Conservation (phyloP, 2,888 invertebrate genomes). For the Acanthoscelides obtectus region DNA sequence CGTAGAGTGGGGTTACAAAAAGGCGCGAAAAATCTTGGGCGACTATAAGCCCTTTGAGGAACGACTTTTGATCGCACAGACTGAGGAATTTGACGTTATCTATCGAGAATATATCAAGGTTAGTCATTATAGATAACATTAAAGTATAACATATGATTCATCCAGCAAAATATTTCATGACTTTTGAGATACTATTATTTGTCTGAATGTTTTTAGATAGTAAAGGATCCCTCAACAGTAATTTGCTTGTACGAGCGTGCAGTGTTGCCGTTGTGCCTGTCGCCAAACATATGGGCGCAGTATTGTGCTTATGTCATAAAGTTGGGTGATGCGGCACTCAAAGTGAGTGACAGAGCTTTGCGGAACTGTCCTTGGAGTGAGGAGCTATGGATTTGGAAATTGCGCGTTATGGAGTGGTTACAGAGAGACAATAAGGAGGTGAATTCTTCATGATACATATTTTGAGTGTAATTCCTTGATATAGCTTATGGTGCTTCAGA, state of each 20-base stretch:
- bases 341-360: conserved; percentile 63
- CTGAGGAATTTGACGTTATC: conserved; percentile 33
- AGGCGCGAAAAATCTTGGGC: conserved; percentile 54
- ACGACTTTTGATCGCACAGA: conserved; percentile 40
- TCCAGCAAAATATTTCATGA: too few species aligned
- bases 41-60: conserved; percentile 53
- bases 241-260: conserved; percentile 62
- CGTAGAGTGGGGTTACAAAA: conserved; percentile 50
- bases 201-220: too few species aligned
- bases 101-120: conserved; percentile 43
- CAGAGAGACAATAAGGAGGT: not conserved
- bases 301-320: conserved; percentile 46
- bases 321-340: conserved; percentile 43
- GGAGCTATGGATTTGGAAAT: conserved; percentile 66
- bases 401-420: conserved; percentile 59
- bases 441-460: not conserved
- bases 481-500: too few species aligned
- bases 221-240: conserved; percentile 54
- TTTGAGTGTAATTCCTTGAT: too few species aligned
- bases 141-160: too few species aligned
- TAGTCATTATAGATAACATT: too few species aligned
- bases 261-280: conserved; percentile 53
- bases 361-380: conserved; percentile 76
- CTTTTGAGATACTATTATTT: too few species aligned
- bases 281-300: conserved; percentile 55